Base-by-base conservation (phyloP, 2,888 invertebrate species). In the Cerastis leucographa region DNA sequence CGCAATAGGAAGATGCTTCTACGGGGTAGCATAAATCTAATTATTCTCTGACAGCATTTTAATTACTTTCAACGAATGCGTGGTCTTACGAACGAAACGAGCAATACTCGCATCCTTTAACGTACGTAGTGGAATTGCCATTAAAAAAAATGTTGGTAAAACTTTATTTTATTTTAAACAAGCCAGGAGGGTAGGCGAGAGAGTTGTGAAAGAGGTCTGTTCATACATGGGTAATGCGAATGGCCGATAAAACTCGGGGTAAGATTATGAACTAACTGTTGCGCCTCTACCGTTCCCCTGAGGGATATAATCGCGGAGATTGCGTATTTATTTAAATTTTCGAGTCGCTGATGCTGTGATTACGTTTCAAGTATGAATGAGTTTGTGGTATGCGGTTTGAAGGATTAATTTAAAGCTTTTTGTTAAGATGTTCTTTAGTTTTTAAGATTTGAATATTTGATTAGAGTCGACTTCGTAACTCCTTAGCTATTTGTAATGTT, bases 201-300 rank as follows among this genome's bases (percentile, higher is more conserved):
- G 59, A 73, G 12, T 68, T 56, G 64, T 75, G 70, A 71, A 81
- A 82, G 66, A 76, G 87, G 85, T 82, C 80, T 73, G 69, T 69
- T 84, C 82, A 87, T 85, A 84, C 79, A 85, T 83, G 81, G 71
- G 68, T 83, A 85, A 85, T 85, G 74, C 72, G 75, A 84, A 87
- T 71, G 83, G 85, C 85, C 84, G 86, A 88, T 87, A 86, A 82
- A 89, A 86, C 78, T 83, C 82, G 87, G 85, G 87, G 78, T 76
- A 80, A 87, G 89, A 91, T 93, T 91, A 94, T 91, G 89, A 91
- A 91, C 93, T 91, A 95, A 93, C 95, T 95, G 95, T 95, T 95
- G 95, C 95, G 92, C 88, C 88, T 87, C 44, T 59, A 78, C 66
- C 74, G 51, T 44, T 64, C 76, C 71, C 76, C 67, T 29, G 78